These are phyloP conservation scores for Tapirus terrestris DNA, from an alignment of 2,113 vertebrate species.

Conservation along the genomic window DNA sequence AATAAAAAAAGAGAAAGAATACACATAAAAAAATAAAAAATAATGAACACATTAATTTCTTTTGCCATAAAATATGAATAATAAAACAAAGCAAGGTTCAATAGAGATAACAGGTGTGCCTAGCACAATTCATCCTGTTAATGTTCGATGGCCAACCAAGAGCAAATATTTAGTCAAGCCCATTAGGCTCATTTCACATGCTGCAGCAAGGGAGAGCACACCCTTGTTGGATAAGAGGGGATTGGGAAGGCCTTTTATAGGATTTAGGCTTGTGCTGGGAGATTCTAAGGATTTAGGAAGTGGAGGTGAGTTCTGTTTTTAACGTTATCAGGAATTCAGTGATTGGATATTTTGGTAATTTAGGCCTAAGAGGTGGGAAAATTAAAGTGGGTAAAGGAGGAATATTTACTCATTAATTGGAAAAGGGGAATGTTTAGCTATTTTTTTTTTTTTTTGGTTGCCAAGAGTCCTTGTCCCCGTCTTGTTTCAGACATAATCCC, in stretches of 20 bases:
- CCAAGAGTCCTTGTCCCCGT: background rate
- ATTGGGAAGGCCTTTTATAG: background rate
- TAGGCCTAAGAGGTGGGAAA: background rate
- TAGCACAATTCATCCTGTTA: background rate
- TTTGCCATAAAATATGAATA: background rate
- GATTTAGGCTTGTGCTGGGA: background rate
- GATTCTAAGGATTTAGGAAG: background rate
- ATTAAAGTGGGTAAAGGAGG: background rate
- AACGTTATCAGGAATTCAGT: background rate
- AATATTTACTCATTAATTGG: background rate
- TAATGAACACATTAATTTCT: background rate
- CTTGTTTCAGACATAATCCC: background rate
- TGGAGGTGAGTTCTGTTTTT: background rate
- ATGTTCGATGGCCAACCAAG: background rate
- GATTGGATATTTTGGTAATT: background rate
- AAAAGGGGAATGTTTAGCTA: background rate
- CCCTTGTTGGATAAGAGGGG: background rate
- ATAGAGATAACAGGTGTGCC: accelerated
- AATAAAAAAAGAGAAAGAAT: too few species aligned
- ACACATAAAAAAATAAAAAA: background rate
- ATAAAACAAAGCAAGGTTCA: background rate
- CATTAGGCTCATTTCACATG: background rate
- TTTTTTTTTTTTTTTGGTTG: background rate
- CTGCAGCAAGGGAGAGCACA: too few species aligned
- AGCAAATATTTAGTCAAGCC: accelerated